Evolutionary conservation across 2,797 vertebrate species (phyloP).

Genomic region (Pitangus sulphuratus): DNA sequence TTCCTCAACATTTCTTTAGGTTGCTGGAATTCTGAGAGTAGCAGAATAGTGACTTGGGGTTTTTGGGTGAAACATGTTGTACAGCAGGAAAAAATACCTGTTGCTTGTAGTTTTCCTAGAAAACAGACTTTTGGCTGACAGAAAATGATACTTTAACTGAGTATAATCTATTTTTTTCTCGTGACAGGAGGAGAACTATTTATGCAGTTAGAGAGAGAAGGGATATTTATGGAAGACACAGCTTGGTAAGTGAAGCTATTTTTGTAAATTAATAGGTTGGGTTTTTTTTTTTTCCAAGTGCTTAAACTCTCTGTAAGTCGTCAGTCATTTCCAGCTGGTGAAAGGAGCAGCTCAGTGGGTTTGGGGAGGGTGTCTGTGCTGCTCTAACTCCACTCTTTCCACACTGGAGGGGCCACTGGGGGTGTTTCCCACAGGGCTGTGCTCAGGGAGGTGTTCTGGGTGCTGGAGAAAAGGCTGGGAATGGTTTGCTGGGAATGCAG

Average conservation of each 20-base stretch:
- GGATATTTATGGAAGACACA: slow-evolving; percentile 99
- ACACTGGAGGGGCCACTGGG: neutral
- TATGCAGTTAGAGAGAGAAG: slow-evolving; percentile 99
- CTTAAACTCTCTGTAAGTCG: neutral
- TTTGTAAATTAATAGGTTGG: slow-evolving; percentile 33
- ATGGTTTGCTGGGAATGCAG: neutral
- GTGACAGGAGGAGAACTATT: slow-evolving; percentile 95
- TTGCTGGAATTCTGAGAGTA: neutral
- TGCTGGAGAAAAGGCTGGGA: neutral
- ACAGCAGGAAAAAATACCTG: neutral
- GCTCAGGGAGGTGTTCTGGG: neutral
- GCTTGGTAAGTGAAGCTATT: slow-evolving; percentile 88
- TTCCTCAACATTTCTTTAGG: neutral
- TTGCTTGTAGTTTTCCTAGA: neutral
- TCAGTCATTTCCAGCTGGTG: neutral
- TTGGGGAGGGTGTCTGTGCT: neutral
- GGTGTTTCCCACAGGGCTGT: neutral
- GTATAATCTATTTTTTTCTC: slow-evolving; percentile 8
- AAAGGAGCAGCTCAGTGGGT: neutral
- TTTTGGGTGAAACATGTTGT: neutral
- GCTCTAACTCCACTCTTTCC: neutral
- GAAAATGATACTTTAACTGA: slow-evolving; percentile 16
- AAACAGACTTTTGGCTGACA: neutral
- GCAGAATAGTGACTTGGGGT: neutral
- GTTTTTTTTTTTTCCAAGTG: neutral